A percentile compares a stretch with the other conserved stretches of the same genome.
Evolutionary conservation across 1,140 invertebrate species (phyloP).

Genomic region (Gonioctena quinquepunctata): DNA sequence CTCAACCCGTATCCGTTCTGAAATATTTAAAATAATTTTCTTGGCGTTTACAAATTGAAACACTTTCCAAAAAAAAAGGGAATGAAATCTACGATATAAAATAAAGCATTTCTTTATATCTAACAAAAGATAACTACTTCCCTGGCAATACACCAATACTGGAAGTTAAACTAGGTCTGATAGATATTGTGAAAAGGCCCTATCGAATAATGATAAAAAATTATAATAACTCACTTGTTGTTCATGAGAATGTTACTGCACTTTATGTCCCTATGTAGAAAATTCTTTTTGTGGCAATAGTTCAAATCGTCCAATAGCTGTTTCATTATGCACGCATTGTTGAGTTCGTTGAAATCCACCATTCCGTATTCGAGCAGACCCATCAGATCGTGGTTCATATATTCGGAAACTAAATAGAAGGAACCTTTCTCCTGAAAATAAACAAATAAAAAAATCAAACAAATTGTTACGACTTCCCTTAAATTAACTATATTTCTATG

Average conservation of each 20-base stretch:
- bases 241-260: slow-evolving; percentile 99
- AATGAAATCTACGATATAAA: neutral
- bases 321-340: slow-evolving; percentile 98
- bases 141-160: too few species aligned
- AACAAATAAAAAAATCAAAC: too few species aligned
- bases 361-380: slow-evolving; percentile 95
- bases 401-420: slow-evolving; percentile 99
- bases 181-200: neutral
- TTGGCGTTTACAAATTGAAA: too few species aligned
- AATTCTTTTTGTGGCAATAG: slow-evolving; percentile 98
- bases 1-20: too few species aligned
- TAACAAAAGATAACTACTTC: too few species aligned
- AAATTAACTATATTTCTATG: slow-evolving; percentile 98
- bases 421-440: slow-evolving; percentile 85
- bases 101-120: too few species aligned
- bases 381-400: slow-evolving; percentile 99
- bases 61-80: too few species aligned
- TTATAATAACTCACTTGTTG: slow-evolving; percentile 77
- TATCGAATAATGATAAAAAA: neutral
- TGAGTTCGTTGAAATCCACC: slow-evolving; percentile 92
- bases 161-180: neutral
- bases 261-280: slow-evolving; percentile 98
- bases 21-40: too few species aligned
- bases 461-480: slow-evolving; percentile 96
- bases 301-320: slow-evolving; percentile 95